Evolutionary conservation across 2,888 invertebrate species (phyloP).

Genomic region (Hyposoter dolosus): DNA sequence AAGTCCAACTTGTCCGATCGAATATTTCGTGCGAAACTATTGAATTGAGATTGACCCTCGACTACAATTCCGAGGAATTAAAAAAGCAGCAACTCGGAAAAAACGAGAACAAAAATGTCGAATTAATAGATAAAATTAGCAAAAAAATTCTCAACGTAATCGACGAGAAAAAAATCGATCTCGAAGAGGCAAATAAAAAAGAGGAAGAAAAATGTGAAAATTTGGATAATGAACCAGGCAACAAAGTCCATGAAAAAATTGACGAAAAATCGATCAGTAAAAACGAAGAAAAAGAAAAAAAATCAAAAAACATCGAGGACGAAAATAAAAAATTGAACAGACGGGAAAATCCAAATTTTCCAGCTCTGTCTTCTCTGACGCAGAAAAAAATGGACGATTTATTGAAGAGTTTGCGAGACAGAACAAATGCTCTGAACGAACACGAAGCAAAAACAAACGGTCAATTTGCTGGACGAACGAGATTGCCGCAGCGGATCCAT

Average conservation of each 20-base stretch:
- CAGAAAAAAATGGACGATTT: slow-evolving; percentile 61
- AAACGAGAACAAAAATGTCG: not conserved
- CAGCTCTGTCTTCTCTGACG: slow-evolving; percentile 51
- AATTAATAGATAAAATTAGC: not conserved
- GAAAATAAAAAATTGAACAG: not conserved
- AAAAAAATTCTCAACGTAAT: not conserved
- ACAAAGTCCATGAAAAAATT: not conserved
- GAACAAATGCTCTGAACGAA: slow-evolving; percentile 47
- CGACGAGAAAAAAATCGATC: not conserved
- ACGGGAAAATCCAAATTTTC: not conserved
- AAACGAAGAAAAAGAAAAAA: not conserved
- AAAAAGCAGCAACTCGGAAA: not conserved
- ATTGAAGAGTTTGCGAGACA: slow-evolving; percentile 59
- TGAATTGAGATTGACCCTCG: slow-evolving; percentile 37
- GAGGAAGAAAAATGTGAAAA: not conserved
- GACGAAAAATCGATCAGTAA: not conserved
- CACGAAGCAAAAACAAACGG: slow-evolving; percentile 39
- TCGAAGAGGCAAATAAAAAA: not conserved
- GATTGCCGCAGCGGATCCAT: not conserved
- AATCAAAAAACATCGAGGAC: not conserved
- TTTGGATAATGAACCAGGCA: not conserved
- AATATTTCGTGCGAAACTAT: slow-evolving; percentile 39
- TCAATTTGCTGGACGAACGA: slow-evolving; percentile 10
- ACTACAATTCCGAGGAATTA: slow-evolving; percentile 5
- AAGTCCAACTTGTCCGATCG: not conserved